Evolutionary conservation across 2,113 vertebrate genomes (phyloP).

Genomic region (Gobiocypris rarus): DNA sequence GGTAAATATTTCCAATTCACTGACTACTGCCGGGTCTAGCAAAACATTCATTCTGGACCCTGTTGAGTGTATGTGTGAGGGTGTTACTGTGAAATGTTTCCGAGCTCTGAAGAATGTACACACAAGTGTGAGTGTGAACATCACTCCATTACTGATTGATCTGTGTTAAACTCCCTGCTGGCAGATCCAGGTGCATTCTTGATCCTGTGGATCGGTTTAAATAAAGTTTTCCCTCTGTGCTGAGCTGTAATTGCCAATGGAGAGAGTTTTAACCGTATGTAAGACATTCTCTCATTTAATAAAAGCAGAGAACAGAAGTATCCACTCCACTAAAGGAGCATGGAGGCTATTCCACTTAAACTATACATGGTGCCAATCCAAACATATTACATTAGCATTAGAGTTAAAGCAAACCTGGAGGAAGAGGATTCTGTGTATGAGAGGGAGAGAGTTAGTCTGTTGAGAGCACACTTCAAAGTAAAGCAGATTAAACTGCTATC

Average conservation of each 20-base stretch:
- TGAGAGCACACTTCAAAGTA: constrained; percentile 35
- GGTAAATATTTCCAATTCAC: not conserved
- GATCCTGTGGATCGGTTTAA: constrained; percentile 54
- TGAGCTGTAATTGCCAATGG: constrained; percentile 50
- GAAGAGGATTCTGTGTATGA: not conserved
- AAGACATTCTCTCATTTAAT: constrained; percentile 61
- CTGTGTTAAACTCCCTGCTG: constrained; percentile 44
- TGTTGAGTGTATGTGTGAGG: not conserved
- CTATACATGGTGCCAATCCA: constrained; percentile 43
- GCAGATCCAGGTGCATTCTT: constrained; percentile 52
- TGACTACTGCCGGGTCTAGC: not conserved
- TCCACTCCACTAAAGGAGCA: constrained; percentile 46
- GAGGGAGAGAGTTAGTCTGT: not conserved
- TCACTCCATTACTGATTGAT: constrained; percentile 53
- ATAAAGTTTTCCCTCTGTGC: constrained; percentile 50
- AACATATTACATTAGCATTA: constrained; percentile 56
- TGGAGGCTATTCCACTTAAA: constrained; percentile 52
- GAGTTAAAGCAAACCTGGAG: constrained; percentile 29
- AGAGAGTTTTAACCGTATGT: constrained; percentile 50
- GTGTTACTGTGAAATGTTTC: constrained; percentile 8
- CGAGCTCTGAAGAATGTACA: constrained; percentile 3
- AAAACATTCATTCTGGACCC: not conserved
- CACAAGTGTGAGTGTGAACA: constrained; percentile 26
- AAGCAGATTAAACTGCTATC: constrained; percentile 40
- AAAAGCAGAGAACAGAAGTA: constrained; percentile 49